These are phyloP conservation scores for Rugalucina vietnamica DNA, from an alignment of 2,888 invertebrate species.

Conservation along the genomic window DNA sequence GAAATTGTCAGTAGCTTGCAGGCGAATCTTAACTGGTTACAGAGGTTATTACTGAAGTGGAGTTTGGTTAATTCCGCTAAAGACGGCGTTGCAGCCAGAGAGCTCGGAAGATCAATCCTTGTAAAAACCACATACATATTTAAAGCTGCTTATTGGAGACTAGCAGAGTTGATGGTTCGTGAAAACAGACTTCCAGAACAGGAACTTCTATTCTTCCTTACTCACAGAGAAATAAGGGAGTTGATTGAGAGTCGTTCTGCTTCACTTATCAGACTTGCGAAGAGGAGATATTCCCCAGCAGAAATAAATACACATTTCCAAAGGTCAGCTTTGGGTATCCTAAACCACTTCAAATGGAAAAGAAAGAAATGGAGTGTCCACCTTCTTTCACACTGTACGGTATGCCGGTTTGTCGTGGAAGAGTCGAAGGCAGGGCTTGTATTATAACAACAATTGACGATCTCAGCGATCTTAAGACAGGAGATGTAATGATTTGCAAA, in stretches of 20 bases:
- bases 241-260: constrained; percentile 86
- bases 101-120: constrained; percentile 86
- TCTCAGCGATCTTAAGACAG: constrained; percentile 86
- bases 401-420: constrained; percentile 90
- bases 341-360: neutral
- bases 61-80: constrained; percentile 82
- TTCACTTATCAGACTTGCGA: constrained; percentile 86
- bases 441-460: constrained; percentile 89
- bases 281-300: constrained; percentile 86
- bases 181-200: constrained; percentile 88
- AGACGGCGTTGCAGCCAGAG: constrained; percentile 87
- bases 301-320: neutral
- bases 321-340: constrained; percentile 6
- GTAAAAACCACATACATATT: constrained; percentile 85
- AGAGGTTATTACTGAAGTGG: neutral
- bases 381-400: constrained; percentile 83
- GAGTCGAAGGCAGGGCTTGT: constrained; percentile 88
- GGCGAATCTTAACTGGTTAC: neutral
- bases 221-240: constrained; percentile 87
- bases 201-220: constrained; percentile 89
- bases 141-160: constrained; percentile 86
- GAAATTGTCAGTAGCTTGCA: neutral
- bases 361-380: neutral
- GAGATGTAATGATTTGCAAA: constrained; percentile 90
- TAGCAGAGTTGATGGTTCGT: constrained; percentile 86